Evolutionary conservation across 1,140 invertebrate genomes (phyloP).

Genomic region (Magallana ariakensis): DNA sequence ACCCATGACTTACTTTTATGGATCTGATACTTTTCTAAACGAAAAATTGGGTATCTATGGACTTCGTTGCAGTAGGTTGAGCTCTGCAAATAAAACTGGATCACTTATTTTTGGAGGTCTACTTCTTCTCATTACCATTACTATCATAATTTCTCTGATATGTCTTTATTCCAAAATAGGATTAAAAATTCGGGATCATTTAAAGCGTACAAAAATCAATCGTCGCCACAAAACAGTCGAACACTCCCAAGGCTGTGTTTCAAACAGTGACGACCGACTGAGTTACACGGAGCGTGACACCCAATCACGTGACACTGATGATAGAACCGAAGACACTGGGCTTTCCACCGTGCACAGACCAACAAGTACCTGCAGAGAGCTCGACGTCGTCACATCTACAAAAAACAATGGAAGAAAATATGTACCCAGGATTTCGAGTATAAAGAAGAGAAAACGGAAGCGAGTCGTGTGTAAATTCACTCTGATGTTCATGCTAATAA

Average conservation of each 20-base stretch:
- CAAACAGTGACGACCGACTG: neutral
- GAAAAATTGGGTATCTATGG: constrained; percentile 10
- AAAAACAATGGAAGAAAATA: neutral
- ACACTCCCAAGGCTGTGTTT: neutral
- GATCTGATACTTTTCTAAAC: constrained; percentile 14
- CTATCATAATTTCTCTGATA: neutral
- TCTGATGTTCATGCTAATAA: constrained; percentile 50
- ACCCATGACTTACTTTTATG: constrained; percentile 24
- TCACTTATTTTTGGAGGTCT: constrained; percentile 28
- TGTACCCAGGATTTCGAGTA: neutral
- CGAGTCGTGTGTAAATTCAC: constrained; percentile 42
- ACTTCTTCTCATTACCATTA: neutral
- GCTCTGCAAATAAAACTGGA: neutral
- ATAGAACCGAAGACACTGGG: neutral
- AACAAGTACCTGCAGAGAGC: neutral
- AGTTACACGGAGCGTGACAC: neutral
- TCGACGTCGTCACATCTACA: neutral
- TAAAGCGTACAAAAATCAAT: neutral
- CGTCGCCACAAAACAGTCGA: neutral
- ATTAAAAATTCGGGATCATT: constrained; percentile 40
- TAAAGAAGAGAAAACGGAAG: neutral
- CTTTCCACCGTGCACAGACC: neutral
- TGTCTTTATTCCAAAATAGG: constrained; percentile 44
- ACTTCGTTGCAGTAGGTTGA: constrained; percentile 32
- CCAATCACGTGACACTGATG: neutral